phyloP scores from a whole-genome alignment of 1,140 invertebrate genomes.

The Sweltsa coloradensis region DNA sequence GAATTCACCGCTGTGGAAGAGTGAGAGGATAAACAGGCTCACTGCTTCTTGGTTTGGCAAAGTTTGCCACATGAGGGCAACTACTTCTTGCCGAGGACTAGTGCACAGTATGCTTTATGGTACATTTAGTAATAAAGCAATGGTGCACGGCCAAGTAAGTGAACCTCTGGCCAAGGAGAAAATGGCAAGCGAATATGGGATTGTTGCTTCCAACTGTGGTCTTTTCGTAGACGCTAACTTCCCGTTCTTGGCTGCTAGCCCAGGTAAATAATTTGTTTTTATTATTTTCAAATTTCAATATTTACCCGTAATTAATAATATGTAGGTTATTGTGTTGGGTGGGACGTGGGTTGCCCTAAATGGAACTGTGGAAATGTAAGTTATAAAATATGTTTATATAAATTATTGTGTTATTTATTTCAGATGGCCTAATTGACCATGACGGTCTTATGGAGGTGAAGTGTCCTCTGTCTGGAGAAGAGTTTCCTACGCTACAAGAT shows the following conservation, averaged over 20 bases:
- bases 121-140: not conserved
- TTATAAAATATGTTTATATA: too few relatives aligned
- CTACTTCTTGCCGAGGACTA: not conserved
- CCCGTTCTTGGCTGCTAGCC: not conserved
- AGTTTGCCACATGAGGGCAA: not conserved
- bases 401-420: too few relatives aligned
- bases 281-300: too few relatives aligned
- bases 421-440: too few relatives aligned
- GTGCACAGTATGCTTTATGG: not conserved
- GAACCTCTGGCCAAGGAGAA: constrained; percentile 5
- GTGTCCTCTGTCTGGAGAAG: too few relatives aligned
- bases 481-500: too few relatives aligned
- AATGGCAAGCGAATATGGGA: not conserved
- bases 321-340: too few relatives aligned
- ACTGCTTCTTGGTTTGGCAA: not conserved
- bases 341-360: too few relatives aligned
- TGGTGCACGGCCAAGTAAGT: constrained; percentile 4
- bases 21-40: not conserved
- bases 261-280: too few relatives aligned
- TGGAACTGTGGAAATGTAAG: too few relatives aligned
- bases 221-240: not conserved
- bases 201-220: not conserved
- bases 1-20: not conserved
- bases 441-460: too few relatives aligned
- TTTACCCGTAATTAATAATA: too few relatives aligned